Base-by-base conservation (phyloP, 2,797 vertebrate genomes). In the Cynodonichthys magdalenae region DNA sequence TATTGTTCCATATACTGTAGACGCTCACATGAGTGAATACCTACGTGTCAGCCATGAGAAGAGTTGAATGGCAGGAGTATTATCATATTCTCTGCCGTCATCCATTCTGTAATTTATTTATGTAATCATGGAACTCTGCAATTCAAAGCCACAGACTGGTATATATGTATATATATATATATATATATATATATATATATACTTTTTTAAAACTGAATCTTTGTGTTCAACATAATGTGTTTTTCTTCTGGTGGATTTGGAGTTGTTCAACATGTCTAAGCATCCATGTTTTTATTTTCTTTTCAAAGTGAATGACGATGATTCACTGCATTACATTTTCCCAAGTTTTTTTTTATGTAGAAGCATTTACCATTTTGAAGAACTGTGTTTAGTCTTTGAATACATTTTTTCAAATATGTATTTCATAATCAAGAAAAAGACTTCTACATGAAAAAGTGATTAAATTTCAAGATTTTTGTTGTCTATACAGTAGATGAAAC, bases 11-110 rank as follows among this genome's bases (percentile, higher is more conserved):
- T 79, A 90, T 84, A 82, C 83, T 53, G 69, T 61, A 71, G 77
- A 86, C 75, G 80, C 90, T 83, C 77, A 74, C 75, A 69, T 74
- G 77, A 89, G 79, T 81, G 84, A 89, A 86, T 86, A 65, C 77
- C 77, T 86, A 79, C 75, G 78, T 84, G 72, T 76, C 75, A 74
- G 67, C 80, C 77, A 31, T 63, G 62, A 71, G 48, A 58, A 69
- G 71, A 78, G 87, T 88, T 87, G 87, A 84, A 89, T 87, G 74
- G 80, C 82, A 81, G 72, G 69, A 79, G 57, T 66, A 57, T 75
- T 73, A 73, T 79, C 52, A 59, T 64, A 68, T 76, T 65, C 63
- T 60, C 58, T 49, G 62, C 58, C 49, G 65, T 60, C 69, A 74
- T 64, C 56, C 67, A 65, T 67, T 72, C 60, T 71, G 72, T 79